Conservation (phyloP, 1,140 invertebrate species). For the Dufourea novaeangliae region DNA sequence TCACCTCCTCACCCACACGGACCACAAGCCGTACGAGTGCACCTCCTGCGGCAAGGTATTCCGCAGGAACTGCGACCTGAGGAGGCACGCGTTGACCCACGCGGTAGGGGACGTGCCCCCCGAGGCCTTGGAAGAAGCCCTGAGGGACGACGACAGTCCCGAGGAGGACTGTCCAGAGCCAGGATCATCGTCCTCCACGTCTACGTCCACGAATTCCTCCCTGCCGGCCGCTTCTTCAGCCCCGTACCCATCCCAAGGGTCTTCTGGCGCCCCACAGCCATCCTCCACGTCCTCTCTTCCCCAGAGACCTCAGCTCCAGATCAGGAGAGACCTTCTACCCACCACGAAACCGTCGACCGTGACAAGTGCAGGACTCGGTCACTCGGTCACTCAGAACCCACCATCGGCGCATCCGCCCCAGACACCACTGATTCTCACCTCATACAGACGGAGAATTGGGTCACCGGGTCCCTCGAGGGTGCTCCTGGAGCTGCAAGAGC, state of each 20-base stretch:
- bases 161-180: conserved; percentile 76
- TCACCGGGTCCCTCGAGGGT: conserved; percentile 77
- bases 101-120: conserved; percentile 91
- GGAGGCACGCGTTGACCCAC: conserved; percentile 92
- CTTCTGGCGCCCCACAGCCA: conserved; percentile 52
- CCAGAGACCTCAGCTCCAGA: conserved; percentile 85
- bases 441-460: conserved; percentile 76
- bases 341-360: conserved; percentile 81
- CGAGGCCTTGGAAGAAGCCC: conserved; percentile 85
- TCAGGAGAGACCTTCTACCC: conserved; percentile 87
- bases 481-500: conserved; percentile 76
- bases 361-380: conserved; percentile 73
- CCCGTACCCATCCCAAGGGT: conserved; percentile 69
- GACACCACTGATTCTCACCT: conserved; percentile 78
- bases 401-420: conserved; percentile 79
- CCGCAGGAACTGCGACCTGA: conserved; percentile 91
- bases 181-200: conserved; percentile 68
- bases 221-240: conserved; percentile 32
- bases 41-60: conserved; percentile 94
- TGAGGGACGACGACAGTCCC: conserved; percentile 85
- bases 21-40: conserved; percentile 97
- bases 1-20: conserved; percentile 96
- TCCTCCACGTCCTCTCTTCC: conserved; percentile 69
- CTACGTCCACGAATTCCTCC: conserved; percentile 56
- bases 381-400: conserved; percentile 79